Conservation (phyloP, 2,113 vertebrate genomes). For the Scomber colias region DNA sequence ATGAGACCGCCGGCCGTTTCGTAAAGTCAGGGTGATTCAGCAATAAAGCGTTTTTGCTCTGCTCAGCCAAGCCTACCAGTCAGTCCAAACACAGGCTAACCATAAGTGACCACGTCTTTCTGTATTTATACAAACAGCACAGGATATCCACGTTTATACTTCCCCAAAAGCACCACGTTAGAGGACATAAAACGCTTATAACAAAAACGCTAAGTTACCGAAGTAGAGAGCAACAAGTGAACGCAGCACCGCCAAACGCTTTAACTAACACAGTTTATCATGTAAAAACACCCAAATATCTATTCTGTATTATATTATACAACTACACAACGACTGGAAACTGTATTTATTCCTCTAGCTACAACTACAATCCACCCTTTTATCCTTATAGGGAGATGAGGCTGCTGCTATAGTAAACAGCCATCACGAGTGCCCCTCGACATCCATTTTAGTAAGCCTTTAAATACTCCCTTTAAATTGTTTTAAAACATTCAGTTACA, state of each 20-base stretch:
- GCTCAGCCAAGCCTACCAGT: constrained; percentile 45
- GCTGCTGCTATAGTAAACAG: constrained; percentile 80
- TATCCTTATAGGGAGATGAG: constrained; percentile 45
- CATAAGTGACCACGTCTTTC: constrained; percentile 24
- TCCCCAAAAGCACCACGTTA: constrained; percentile 41
- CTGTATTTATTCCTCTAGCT: constrained; percentile 12
- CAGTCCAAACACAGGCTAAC: constrained; percentile 26
- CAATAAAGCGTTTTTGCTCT: constrained; percentile 72
- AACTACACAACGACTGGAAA: neutral
- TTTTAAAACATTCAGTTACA: neutral
- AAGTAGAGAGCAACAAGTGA: constrained; percentile 71
- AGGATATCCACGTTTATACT: constrained; percentile 15
- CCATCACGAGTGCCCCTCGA: constrained; percentile 65
- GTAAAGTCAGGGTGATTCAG: constrained; percentile 88
- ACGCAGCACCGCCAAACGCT: constrained; percentile 49
- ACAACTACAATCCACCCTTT: constrained; percentile 48
- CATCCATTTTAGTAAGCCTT: constrained; percentile 64
- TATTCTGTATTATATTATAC: fast-evolving
- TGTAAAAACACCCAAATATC: neutral
- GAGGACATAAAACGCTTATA: neutral
- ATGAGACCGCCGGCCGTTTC: constrained; percentile 60
- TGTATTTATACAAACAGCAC: constrained; percentile 7
- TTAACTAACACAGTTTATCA: neutral
- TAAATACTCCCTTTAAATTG: constrained; percentile 43
- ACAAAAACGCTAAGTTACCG: neutral